Percentiles rank a stretch among this genome's conserved stretches.
Conservation (phyloP, 2,113 vertebrate genomes). For the Gasterosteus nipponicus region DNA sequence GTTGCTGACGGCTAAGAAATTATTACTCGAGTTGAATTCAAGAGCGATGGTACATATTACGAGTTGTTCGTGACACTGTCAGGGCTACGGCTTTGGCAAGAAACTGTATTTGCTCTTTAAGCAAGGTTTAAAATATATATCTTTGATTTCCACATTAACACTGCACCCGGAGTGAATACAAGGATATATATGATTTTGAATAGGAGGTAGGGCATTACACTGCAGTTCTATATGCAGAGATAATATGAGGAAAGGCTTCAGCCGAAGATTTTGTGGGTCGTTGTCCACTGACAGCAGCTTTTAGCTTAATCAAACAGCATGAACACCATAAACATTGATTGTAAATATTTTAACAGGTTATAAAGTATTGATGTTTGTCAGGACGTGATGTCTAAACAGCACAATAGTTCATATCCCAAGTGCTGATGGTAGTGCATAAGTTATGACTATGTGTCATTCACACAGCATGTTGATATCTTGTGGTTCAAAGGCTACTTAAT, state of each 20-base stretch:
- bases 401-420: constrained; percentile 71
- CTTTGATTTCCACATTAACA: constrained; percentile 13
- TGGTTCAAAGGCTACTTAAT: constrained; percentile 57
- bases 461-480: constrained; percentile 41
- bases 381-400: constrained; percentile 71
- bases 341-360: constrained; percentile 70
- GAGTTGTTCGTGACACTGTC: constrained; percentile 16
- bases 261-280: constrained; percentile 54
- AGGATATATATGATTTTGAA: constrained; percentile 1
- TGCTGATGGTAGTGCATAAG: constrained; percentile 62
- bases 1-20: constrained; percentile 78
- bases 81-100: constrained; percentile 2
- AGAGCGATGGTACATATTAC: constrained; percentile 18
- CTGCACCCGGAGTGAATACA: not conserved
- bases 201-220: not conserved
- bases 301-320: constrained; percentile 79
- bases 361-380: constrained; percentile 78
- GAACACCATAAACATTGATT: constrained; percentile 72
- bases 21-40: constrained; percentile 72
- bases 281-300: constrained; percentile 73
- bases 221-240: constrained; percentile 23
- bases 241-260: constrained; percentile 54
- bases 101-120: constrained; percentile 9
- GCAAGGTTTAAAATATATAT: constrained; percentile 8
- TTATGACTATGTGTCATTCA: constrained; percentile 60